Percentiles rank a stretch among this genome's conserved stretches.
These are phyloP conservation scores for Tiliacea aurago DNA, from an alignment of 2,888 invertebrate species.

Conservation along the genomic window DNA sequence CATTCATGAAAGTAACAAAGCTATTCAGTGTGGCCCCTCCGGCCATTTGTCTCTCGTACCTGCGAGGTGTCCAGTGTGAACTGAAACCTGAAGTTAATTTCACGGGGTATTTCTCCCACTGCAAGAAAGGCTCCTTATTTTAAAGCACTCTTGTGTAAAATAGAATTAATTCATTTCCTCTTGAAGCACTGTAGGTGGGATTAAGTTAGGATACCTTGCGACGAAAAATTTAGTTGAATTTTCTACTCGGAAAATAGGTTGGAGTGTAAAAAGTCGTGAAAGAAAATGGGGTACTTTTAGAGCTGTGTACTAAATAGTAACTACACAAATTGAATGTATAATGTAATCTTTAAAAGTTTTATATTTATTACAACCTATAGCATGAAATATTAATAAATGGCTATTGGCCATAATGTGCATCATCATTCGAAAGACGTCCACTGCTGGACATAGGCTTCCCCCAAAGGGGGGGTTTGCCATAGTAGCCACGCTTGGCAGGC, in stretches of 20 bases:
- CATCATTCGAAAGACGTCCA: too few relatives aligned
- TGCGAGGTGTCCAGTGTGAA: conserved; percentile 86
- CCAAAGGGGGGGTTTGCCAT: too few relatives aligned
- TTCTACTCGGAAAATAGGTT: conserved; percentile 37
- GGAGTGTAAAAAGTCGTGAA: conserved; percentile 23
- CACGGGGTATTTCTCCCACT: conserved; percentile 87
- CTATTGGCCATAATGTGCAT: too few relatives aligned
- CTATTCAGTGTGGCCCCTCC: conserved; percentile 67
- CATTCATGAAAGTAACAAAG: conserved; percentile 70
- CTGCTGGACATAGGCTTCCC: too few relatives aligned
- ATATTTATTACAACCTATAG: neutral
- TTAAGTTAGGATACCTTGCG: conserved; percentile 67
- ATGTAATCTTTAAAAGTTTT: conserved; percentile 3
- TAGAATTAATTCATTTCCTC: conserved; percentile 83
- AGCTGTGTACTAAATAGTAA: conserved; percentile 12
- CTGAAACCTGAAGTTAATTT: conserved; percentile 87
- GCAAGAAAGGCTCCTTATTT: conserved; percentile 80
- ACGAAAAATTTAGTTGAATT: conserved; percentile 60
- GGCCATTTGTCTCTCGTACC: conserved; percentile 84
- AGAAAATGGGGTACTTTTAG: conserved; percentile 31
- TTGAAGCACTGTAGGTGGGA: conserved; percentile 68
- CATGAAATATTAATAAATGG: too few relatives aligned
- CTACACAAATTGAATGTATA: neutral
- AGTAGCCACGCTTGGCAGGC: too few relatives aligned
- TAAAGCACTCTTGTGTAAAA: conserved; percentile 85